phyloP scores from a whole-genome alignment of 2,113 vertebrate species.

The Hipposideros armiger region DNA sequence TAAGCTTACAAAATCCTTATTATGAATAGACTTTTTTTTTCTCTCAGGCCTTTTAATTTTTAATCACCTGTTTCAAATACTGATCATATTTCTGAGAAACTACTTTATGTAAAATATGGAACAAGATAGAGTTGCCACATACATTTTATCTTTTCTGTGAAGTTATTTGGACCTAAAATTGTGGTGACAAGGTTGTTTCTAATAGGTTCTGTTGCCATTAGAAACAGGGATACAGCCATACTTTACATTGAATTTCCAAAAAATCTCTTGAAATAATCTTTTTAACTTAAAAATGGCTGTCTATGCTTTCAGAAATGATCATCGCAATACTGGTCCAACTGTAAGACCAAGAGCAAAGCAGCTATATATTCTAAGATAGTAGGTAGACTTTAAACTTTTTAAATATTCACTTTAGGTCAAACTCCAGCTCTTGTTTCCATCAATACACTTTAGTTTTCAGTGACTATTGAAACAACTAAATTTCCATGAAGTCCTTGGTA shows the following conservation, averaged over 20 bases:
- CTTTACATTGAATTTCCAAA: background rate
- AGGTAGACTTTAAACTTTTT: background rate
- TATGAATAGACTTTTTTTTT: constrained; percentile 87
- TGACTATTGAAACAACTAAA: background rate
- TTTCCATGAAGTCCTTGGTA: background rate
- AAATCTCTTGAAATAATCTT: background rate
- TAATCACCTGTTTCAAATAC: constrained; percentile 87
- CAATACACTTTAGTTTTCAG: background rate
- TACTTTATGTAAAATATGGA: constrained; percentile 88
- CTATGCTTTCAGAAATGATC: background rate
- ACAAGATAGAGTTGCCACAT: constrained; percentile 90
- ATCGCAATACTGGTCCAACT: background rate
- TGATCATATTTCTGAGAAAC: constrained; percentile 92
- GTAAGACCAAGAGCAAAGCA: background rate
- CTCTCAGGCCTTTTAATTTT: constrained; percentile 87
- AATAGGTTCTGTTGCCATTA: constrained; percentile 85
- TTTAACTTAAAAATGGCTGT: background rate
- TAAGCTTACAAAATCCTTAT: constrained; percentile 87
- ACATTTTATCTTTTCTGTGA: constrained; percentile 90
- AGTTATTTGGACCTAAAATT: constrained; percentile 90
- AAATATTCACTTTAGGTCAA: background rate
- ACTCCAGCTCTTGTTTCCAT: background rate
- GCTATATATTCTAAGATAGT: background rate
- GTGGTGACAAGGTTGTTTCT: constrained; percentile 89
- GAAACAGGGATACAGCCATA: background rate